Evolutionary conservation across 2,113 vertebrate genomes (phyloP), one percentile per base, ranked within the genome.

Genomic region (Microcebus lehilahytsara): DNA sequence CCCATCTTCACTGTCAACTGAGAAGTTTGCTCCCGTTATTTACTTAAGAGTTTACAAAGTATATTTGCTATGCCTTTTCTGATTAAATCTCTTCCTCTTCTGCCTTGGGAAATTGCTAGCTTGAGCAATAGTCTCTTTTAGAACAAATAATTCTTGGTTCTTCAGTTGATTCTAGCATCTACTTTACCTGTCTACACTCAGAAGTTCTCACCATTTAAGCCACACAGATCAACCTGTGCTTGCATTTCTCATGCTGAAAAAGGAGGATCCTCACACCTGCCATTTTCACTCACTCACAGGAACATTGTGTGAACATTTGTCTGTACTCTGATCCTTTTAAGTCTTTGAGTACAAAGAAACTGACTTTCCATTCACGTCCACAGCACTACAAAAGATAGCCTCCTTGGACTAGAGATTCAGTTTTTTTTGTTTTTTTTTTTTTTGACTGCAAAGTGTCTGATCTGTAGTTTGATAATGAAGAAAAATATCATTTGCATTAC

Each of bases 321-420:
- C 46, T 93, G 37, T 85, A 64, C 62, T 83, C 56, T 95, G 91
- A 69, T 84, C 72, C 42, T 69, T 92, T 95, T 95, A 87, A 95
- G 56, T 75, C 20, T 89, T 93, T 51, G 37, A 92, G 13, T 79
- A 84, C 81, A 97, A 91, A 91, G 69, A 87, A 95, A 87, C 69
- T 92, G 69, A 79, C 42, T 87, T 93, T 71, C 64, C 32, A 69
- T 87, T 53, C 27, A 79, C 53, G 78, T 92, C 69, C n/a, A 92
- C 25, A 90, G 30, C 9, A 86, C 62, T 83, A 67, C 66, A 71
- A 81, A 96, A 94, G 6, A 40, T 87, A 79, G 92, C 60, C 9
- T 93, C 37, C 40, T 90, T 88, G 56, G 64, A 71, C 64, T 87
- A 27, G 49, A 94, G 58, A 74, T 84, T 84, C 71, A 93, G 37